Evolutionary conservation across 2,113 vertebrate genomes (phyloP), one percentile per base, ranked within the genome.

Genomic region (Gavia stellata): DNA sequence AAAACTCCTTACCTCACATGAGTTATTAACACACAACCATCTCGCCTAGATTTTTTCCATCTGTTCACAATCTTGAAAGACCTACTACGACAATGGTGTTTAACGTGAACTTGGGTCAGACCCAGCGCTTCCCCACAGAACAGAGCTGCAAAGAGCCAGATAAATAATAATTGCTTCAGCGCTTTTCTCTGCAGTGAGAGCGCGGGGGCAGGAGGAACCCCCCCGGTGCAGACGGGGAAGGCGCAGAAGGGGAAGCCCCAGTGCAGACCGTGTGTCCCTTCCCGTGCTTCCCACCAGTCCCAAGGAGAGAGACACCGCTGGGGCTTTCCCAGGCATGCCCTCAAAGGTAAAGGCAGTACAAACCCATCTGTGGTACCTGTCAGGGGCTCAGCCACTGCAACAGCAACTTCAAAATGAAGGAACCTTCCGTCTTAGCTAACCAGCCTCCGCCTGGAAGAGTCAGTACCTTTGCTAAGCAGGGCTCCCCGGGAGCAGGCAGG

Each of bases 261-360:
- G 14, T 12, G 33, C n/a, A 5, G 38, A 5, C 23, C 3, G 1
- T 1, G 11, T 1, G 31, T 16, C 36, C 62, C n/a, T 6, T 40
- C 52, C 59, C 5, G 9, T 3, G 17, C 36, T 65, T 34, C 53
- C 28, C 24, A 1, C 23, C 3, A 17, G 1, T 17, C 49, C 44
- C 31, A 3, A 19, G 3, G 11, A 26, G 15, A 4, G 67, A 42
- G 28, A 14, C n/a, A 77, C 8, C 4, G 0, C 17, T 17, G 2
- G 0, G 1, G 33, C 28, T 52, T 31, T n/a, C 28, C 21, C 29
- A 26, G 47, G 10, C 33, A 12, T 3, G 2, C 1, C 10, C 40
- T 47, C 36, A 50, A 11, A 72, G 33, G 34, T 2, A 24, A 19
- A 20, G 34, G 17, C 40, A 50, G 31, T 6, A 19, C 18, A 42